Conservation (phyloP, 2,888 invertebrate species). For the Leptodirus hochenwartii region DNA sequence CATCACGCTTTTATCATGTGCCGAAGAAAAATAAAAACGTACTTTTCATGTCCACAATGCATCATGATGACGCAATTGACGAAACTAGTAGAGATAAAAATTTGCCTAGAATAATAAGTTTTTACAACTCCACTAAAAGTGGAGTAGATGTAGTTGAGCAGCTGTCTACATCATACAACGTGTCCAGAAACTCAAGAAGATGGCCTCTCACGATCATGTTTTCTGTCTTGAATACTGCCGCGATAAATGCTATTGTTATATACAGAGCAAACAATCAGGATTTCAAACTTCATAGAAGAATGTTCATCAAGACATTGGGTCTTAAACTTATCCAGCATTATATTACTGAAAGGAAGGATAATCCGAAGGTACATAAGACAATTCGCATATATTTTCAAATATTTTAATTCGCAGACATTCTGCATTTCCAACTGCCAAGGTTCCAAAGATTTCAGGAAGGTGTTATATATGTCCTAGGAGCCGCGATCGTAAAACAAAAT, state of each 20-base stretch:
- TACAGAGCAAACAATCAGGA: constrained; percentile 5
- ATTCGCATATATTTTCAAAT: neutral
- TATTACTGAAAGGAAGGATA: constrained; percentile 1
- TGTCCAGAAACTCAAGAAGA: constrained; percentile 5
- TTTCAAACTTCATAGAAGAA: neutral
- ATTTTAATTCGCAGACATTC: too few species aligned
- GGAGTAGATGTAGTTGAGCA: constrained; percentile 14
- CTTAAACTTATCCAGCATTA: too few species aligned
- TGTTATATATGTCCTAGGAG: constrained; percentile 2
- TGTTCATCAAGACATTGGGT: too few species aligned
- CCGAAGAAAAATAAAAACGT: constrained; percentile 11
- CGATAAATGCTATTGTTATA: constrained; percentile 7
- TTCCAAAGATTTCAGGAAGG: constrained; percentile 2
- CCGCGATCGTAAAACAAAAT: constrained; percentile 1
- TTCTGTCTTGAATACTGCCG: constrained; percentile 11
- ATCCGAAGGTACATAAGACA: neutral
- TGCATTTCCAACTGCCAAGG: neutral
- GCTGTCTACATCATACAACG: constrained; percentile 5
- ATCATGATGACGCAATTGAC: constrained; percentile 10
- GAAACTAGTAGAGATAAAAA: constrained; percentile 9
- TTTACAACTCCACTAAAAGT: constrained; percentile 17
- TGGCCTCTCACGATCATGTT: constrained; percentile 10
- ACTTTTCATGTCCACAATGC: constrained; percentile 10
- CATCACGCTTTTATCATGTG: too few species aligned
- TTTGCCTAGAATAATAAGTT: constrained; percentile 16